Evolutionary conservation across 2,113 vertebrate species (phyloP), one percentile per base, ranked within the genome.

Genomic region (Astur gentilis): DNA sequence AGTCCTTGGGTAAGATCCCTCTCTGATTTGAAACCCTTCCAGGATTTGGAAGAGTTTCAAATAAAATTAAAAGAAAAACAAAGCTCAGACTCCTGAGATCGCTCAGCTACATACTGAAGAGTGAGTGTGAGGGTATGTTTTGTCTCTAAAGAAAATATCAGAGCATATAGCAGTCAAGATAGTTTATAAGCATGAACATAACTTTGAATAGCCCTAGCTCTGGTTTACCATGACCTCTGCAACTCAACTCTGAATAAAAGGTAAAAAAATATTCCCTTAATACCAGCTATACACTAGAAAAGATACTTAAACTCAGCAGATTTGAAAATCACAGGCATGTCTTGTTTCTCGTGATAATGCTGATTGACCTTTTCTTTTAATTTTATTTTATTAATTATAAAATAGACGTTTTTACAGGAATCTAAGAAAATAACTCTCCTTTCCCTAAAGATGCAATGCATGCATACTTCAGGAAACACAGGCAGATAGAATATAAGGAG

Each of bases 131-230:
- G 89, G 91, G 73, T 93, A 95, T 95, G 93, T 91, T 97, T 95
- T 96, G 96, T 96, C 96, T 97, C 94, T 96, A 95, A 97, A 97
- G 96, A 96, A 97, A 96, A 97, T 90, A 97, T 80, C 78, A 87
- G 72, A 87, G 71, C 81, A 81, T 95, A 11, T 47, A 94, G 94
- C 93, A 97, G 95, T 95, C 78, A 89, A 52, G 94, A 89, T 40
- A 85, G 93, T 95, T 96, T 95, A 95, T 93, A 95, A 97, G 93
- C 95, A 84, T 77, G 95, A 90, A 83, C 50, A 91, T 95, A 95
- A 95, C 75, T 97, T 96, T 95, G 93, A 94, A 87, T 97, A 95
- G 91, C 89, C 95, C 62, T 32, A 83, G 70, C 62, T 95, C 73
- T 34, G 16, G 36, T 91, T 96, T 89, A 70, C 70, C 60, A 8